Conservation (phyloP, 2,888 invertebrate species). For the Nephrocerus scutellatus region DNA sequence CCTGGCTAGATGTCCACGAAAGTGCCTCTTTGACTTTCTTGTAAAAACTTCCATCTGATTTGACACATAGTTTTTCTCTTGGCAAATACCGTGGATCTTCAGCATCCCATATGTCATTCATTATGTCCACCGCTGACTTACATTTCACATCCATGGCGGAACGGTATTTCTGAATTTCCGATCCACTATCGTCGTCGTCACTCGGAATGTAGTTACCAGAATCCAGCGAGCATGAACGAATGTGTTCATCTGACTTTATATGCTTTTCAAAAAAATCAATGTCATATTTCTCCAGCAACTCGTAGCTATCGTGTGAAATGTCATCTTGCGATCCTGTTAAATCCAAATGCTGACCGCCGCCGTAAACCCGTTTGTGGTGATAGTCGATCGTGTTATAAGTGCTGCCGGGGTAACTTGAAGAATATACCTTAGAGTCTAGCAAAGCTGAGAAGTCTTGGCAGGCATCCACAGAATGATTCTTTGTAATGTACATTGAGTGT, state of each 20-base stretch:
- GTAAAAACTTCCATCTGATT: constrained; percentile 67
- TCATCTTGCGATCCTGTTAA: constrained; percentile 71
- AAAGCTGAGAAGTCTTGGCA: constrained; percentile 57
- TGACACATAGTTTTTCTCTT: constrained; percentile 62
- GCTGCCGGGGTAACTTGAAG: constrained; percentile 80
- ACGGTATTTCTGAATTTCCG: constrained; percentile 53
- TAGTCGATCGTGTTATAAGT: constrained; percentile 53
- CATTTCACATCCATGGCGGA: constrained; percentile 57
- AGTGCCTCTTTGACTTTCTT: constrained; percentile 60
- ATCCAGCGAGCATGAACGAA: constrained; percentile 66
- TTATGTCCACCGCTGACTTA: constrained; percentile 61
- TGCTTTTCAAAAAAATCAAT: constrained; percentile 41
- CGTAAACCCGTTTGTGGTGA: constrained; percentile 51
- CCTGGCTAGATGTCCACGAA: constrained; percentile 63
- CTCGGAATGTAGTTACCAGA: constrained; percentile 72
- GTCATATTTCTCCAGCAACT: constrained; percentile 69
- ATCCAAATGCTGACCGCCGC: constrained; percentile 45
- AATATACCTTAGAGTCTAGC: constrained; percentile 68
- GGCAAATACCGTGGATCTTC: constrained; percentile 71
- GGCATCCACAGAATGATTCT: constrained; percentile 59
- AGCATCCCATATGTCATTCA: constrained; percentile 68
- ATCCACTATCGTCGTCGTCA: constrained; percentile 62
- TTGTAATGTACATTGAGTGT: constrained; percentile 56
- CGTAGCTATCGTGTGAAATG: constrained; percentile 82
- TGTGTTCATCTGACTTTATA: constrained; percentile 48